phyloP scores from a whole-genome alignment of 2,888 invertebrate species.

The Thymelicus sylvestris region DNA sequence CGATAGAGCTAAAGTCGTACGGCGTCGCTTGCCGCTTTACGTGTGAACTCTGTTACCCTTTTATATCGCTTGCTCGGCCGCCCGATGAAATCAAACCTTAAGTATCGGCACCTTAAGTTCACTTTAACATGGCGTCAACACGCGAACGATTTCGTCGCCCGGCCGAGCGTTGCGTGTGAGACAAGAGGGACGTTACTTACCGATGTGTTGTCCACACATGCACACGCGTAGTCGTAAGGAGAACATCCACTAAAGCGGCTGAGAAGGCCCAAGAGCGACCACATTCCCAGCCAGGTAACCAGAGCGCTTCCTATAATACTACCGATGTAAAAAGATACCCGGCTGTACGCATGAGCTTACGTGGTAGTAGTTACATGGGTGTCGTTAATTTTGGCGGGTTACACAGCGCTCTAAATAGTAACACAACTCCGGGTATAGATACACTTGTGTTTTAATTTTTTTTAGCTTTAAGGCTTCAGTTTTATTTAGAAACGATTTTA shows the following conservation, averaged over 20 bases:
- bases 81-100: conserved; percentile 55
- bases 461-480: conserved; percentile 48
- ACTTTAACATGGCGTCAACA: conserved; percentile 33
- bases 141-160: conserved; percentile 55
- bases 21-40: conserved; percentile 81
- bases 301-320: conserved; percentile 74
- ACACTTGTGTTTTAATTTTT: conserved; percentile 49
- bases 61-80: conserved; percentile 64
- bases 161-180: conserved; percentile 61
- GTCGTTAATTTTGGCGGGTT: conserved; percentile 64
- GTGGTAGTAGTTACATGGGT: conserved; percentile 66
- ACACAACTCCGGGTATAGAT: conserved; percentile 50
- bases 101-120: conserved; percentile 1
- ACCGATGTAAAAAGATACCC: conserved; percentile 67
- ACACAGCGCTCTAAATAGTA: conserved; percentile 68
- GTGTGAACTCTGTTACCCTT: conserved; percentile 66
- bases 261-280: conserved; percentile 85
- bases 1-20: conserved; percentile 67
- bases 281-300: conserved; percentile 85
- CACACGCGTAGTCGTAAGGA: conserved; percentile 85
- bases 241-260: conserved; percentile 85
- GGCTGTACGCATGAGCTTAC: conserved; percentile 75
- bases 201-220: conserved; percentile 84
- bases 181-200: conserved; percentile 69
- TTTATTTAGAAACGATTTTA: conserved; percentile 43